Base-by-base conservation (phyloP, 2,113 vertebrate genomes). In the Himantopus leucocephalus region DNA sequence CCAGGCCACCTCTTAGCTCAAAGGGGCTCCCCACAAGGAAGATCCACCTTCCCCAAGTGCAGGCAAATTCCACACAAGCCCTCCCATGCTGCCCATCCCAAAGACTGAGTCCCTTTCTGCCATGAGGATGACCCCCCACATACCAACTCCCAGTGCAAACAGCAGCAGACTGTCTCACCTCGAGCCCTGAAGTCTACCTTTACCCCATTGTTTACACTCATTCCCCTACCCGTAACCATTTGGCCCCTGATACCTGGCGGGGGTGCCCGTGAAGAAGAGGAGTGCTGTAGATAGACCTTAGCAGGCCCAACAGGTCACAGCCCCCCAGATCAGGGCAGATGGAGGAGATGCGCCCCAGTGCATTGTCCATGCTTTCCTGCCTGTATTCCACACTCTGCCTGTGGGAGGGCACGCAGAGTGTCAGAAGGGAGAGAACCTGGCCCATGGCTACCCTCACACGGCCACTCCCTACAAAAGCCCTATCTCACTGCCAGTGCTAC, bases 321-420 rank as follows among this genome's bases (percentile, higher is more conserved):
- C 98, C 98, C 10, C 98, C 98, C 35, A 99, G 78, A 79, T 99
- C 7, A 34, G 98, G 98, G 0, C 21, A 0, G 96, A 99, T 97
- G 23, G 35, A 6, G 8, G 98, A 92, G 22, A 99, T 97, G 73
- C 41, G 96, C 59, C 89, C 52, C 91, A 99, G 62, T 43, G 99
- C 98, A 22, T 97, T 62, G 14, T 98, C 96, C 98, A 99, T 97
- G 4, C 97, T 98, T 58, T 97, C 26, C 93, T 99, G 97, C 2
- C 59, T 98, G 94, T 99, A 99, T 83, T 98, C 94, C 27, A 98
- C 97, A 94, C 99, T 99, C 29, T 98, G 71, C 58, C 99, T 99
- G 97, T 20, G 24, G 39, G 32, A 73, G 29, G 34, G 14, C 23
- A 55, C 4, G 9, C n/a, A 30, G 16, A 43, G 23, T 32, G 18